Percentiles rank a stretch among this genome's conserved stretches.
Evolutionary conservation across 2,888 invertebrate species (phyloP).

Genomic region (Pandemis heparana): DNA sequence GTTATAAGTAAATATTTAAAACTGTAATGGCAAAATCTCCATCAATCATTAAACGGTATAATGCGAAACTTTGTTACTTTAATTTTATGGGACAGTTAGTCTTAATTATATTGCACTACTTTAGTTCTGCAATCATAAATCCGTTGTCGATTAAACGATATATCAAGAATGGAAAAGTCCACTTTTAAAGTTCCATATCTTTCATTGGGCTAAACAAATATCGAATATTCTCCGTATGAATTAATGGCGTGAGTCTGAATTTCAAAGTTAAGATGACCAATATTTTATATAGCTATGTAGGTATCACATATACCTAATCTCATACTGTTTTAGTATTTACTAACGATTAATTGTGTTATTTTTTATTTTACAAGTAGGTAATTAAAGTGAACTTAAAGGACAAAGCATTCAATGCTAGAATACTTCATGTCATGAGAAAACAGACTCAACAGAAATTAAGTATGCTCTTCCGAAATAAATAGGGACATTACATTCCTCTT

Average conservation of each 20-base stretch:
- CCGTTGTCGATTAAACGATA: conserved; percentile 1
- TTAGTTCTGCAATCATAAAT: conserved; percentile 12
- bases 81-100: conserved; percentile 8
- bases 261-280: background rate
- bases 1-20: conserved; percentile 47
- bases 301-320: too few species aligned
- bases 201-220: background rate
- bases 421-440: background rate
- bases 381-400: background rate
- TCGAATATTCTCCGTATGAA: conserved; percentile 9
- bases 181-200: conserved; percentile 11
- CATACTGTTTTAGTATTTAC: background rate
- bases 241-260: conserved; percentile 8
- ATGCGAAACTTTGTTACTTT: background rate
- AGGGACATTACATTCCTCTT: conserved; percentile 5
- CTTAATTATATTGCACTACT: conserved; percentile 13
- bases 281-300: background rate
- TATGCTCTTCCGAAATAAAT: conserved; percentile 6
- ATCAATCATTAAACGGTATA: conserved; percentile 16
- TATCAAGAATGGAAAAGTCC: conserved; percentile 11
- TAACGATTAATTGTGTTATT: background rate
- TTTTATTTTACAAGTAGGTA: background rate
- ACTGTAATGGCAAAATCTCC: conserved; percentile 63
- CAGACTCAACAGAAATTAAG: background rate
- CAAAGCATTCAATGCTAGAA: conserved; percentile 6